Evolutionary conservation across 2,113 vertebrate species (phyloP).

Genomic region (Hippocampus guttulatus): DNA sequence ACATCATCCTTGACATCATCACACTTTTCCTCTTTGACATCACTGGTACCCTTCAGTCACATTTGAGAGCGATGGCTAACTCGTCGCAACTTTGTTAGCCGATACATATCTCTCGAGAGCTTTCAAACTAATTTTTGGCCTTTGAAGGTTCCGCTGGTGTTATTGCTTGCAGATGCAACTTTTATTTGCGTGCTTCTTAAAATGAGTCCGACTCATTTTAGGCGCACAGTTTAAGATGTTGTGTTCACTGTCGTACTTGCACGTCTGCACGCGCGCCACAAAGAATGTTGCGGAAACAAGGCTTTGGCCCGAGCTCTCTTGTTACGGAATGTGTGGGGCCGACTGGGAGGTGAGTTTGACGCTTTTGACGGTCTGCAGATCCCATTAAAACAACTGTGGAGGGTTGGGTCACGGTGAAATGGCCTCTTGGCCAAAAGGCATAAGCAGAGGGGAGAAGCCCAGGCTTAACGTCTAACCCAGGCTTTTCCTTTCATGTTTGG

Average conservation of each 20-base stretch:
- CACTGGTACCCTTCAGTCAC: too few species aligned
- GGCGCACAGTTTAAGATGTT: neutral
- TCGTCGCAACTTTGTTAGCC: too few species aligned
- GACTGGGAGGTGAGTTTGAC: conserved; percentile 46
- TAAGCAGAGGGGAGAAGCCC: neutral
- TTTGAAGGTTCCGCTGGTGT: too few species aligned
- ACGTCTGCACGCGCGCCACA: conserved; percentile 1
- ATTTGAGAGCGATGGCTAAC: too few species aligned
- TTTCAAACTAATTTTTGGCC: too few species aligned
- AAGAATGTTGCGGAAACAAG: neutral
- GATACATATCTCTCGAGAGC: too few species aligned
- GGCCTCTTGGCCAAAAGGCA: conserved; percentile 27
- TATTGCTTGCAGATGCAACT: too few species aligned
- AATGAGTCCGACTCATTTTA: neutral
- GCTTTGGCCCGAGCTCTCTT: conserved; percentile 26
- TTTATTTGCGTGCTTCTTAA: too few species aligned
- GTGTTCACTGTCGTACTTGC: neutral
- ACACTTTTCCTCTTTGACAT: too few species aligned
- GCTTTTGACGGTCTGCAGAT: conserved; percentile 39
- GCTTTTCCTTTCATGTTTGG: conserved; percentile 10
- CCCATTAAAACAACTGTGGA: conserved; percentile 49
- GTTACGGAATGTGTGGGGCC: conserved; percentile 59
- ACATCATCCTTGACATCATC: neutral
- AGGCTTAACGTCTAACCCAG: neutral
- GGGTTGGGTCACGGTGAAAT: conserved; percentile 41